Evolutionary conservation across 1,140 invertebrate genomes (phyloP), one percentile per base, ranked within the genome.

Genomic region (Schmidtea mediterranea): DNA sequence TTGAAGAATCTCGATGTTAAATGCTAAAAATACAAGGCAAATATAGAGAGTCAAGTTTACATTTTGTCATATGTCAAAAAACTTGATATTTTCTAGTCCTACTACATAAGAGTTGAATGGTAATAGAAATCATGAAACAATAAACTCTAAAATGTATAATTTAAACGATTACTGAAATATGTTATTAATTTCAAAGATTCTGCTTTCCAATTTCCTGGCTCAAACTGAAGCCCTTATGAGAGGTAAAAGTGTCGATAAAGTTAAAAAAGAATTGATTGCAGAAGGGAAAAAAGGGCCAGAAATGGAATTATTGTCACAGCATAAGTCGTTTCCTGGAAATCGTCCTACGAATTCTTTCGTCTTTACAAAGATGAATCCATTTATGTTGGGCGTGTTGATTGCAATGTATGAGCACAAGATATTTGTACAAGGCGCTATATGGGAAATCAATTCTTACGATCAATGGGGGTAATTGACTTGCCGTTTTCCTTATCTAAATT

Each of bases 401-500:
- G 82, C 80, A 18, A 74, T 84, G 62, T 97, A 98, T 63, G 90
- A 97, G 65, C 84, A 92, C 62, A 98, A 98, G 68, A 97, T 98
- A 55, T 97, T 97, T 69, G 76, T 78, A 1, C 90, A 98, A 69
- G 90, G 90, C 49, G 74, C 89, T 13, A 84, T 98, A 56, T 98
- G 92, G 92, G 80, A 92, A 63, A 92, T 98, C 57, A 98, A 98
- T 66, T 95, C 89, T 0, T 98, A 79, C 67, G 92, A 98, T 71
- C 92, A 98, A 65, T 98, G 89, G 87, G 92, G 90, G 78, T 80
- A 71, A 70, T 72, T 67, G 19, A 21, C 9, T n/a, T n/a, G n/a
- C n/a, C n/a, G n/a, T n/a, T n/a, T n/a, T n/a, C n/a, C n/a, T n/a
- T n/a, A n/a, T n/a, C n/a, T n/a, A n/a, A n/a, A n/a, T n/a, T n/a